Conservation (phyloP, 2,113 vertebrate genomes). For the Lucifuga dentata region DNA sequence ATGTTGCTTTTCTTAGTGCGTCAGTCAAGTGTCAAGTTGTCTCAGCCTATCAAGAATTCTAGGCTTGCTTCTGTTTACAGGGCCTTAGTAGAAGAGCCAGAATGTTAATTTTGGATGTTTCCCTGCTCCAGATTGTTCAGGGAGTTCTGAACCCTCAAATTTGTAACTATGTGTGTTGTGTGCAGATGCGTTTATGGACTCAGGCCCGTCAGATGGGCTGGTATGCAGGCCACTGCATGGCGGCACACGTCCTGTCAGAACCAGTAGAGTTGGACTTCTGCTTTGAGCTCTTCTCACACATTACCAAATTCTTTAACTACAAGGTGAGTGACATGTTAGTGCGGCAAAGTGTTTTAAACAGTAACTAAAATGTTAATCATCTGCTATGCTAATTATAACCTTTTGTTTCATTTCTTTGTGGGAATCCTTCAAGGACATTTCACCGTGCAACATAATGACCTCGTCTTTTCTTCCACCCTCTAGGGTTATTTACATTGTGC, state of each 20-base stretch:
- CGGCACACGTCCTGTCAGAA: conserved; percentile 82
- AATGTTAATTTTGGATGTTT: neutral
- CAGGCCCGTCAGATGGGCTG: conserved; percentile 98
- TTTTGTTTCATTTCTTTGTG: neutral
- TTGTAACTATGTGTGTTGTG: conserved; percentile 9
- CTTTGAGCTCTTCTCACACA: conserved; percentile 96
- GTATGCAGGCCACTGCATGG: conserved; percentile 92
- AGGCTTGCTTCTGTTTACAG: neutral
- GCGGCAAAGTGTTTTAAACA: neutral
- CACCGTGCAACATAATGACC: neutral
- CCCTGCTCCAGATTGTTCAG: neutral
- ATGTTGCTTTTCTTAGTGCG: no score
- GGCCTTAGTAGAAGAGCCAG: neutral
- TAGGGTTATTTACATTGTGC: neutral
- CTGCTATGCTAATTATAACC: neutral
- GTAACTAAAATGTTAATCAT: conserved; percentile 46
- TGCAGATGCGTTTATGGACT: conserved; percentile 97
- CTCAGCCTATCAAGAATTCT: neutral
- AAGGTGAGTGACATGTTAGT: conserved; percentile 83
- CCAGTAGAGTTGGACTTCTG: conserved; percentile 92
- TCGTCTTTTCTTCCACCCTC: neutral
- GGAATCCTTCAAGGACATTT: conserved; percentile 6
- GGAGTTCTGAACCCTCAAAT: neutral
- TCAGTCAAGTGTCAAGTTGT: neutral
- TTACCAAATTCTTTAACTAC: conserved; percentile 97